Conservation (phyloP, 1,140 invertebrate species). For the Penaeus vannamei region DNA sequence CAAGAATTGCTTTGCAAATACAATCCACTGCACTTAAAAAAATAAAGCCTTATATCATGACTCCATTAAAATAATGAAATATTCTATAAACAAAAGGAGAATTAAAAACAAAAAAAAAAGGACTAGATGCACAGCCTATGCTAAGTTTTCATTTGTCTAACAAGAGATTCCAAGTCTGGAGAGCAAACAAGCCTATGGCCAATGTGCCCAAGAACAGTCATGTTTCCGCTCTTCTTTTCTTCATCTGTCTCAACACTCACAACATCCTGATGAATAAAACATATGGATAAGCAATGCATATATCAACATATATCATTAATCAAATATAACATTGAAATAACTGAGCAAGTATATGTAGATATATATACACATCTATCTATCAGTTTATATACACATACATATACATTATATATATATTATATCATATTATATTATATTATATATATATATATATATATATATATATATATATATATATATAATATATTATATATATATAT, state of each 20-base stretch:
- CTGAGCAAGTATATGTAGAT: not conserved
- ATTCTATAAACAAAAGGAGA: conserved; percentile 2
- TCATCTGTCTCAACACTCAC: conserved; percentile 55
- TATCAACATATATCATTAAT: not conserved
- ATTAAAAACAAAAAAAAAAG: not conserved
- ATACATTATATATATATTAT: too few species aligned
- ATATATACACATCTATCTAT: too few species aligned
- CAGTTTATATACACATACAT: too few species aligned
- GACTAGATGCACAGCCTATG: conserved; percentile 9
- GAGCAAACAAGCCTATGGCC: conserved; percentile 54
- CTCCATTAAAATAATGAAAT: too few species aligned
- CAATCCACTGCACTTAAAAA: too few species aligned
- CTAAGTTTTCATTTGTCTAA: conserved; percentile 53
- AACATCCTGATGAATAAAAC: conserved; percentile 46
- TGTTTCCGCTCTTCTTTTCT: conserved; percentile 51
- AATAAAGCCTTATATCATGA: too few species aligned
- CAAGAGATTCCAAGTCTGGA: conserved; percentile 52
- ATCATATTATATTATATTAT: too few species aligned
- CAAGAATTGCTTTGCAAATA: too few species aligned
- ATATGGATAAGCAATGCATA: too few species aligned
- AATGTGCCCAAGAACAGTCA: conserved; percentile 54
- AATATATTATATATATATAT: too few species aligned
- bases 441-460: too few species aligned
- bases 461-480: too few species aligned
- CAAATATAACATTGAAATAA: not conserved